phyloP scores from a whole-genome alignment of 2,888 invertebrate genomes.

The Machimus rusticus region DNA sequence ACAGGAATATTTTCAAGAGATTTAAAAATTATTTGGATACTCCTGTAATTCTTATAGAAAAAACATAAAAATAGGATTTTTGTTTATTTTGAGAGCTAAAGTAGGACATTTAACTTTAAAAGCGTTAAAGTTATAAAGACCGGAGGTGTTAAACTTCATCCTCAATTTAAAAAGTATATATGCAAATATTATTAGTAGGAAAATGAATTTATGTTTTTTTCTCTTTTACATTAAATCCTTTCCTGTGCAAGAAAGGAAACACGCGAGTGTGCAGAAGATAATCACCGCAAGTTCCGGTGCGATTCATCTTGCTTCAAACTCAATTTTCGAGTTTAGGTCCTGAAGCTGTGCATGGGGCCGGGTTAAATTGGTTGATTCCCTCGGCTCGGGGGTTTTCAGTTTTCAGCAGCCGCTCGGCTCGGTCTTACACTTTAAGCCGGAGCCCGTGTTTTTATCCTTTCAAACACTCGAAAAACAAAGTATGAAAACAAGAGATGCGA shows the following conservation, averaged over 20 bases:
- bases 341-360: background rate
- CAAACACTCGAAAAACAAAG: conserved; percentile 45
- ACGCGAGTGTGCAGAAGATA: background rate
- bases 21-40: too few relatives aligned
- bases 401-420: background rate
- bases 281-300: background rate
- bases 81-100: too few relatives aligned
- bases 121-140: too few relatives aligned
- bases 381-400: background rate
- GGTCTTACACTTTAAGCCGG: background rate
- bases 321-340: background rate
- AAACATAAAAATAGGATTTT: background rate
- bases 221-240: background rate
- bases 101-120: too few relatives aligned
- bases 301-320: background rate
- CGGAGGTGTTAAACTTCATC: background rate
- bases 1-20: too few relatives aligned
- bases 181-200: background rate
- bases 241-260: background rate
- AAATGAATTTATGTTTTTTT: background rate
- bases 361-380: background rate
- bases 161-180: background rate
- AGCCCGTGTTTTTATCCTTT: conserved; percentile 30
- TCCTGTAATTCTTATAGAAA: too few relatives aligned
- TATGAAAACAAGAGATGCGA: conserved; percentile 46